A percentile compares a stretch with the other conserved stretches of the same genome.
Conservation (phyloP, 2,113 vertebrate genomes). For the Epinephelus moara region DNA sequence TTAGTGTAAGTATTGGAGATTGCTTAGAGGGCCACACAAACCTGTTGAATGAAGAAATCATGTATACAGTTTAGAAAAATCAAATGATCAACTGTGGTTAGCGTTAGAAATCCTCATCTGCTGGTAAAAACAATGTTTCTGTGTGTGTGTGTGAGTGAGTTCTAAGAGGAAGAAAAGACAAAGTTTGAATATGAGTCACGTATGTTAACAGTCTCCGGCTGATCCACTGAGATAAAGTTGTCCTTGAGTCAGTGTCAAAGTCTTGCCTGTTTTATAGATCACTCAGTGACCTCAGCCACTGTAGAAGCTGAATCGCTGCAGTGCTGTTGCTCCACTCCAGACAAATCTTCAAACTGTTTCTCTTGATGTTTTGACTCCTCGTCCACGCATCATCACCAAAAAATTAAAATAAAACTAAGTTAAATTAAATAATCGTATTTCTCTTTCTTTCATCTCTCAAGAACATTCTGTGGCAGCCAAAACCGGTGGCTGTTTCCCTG, state of each 20-base stretch:
- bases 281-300: slow-evolving; percentile 41
- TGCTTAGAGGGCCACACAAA: neutral
- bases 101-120: neutral
- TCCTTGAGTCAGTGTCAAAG: slow-evolving; percentile 72
- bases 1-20: neutral
- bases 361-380: neutral
- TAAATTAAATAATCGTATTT: slow-evolving; percentile 13
- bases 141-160: neutral
- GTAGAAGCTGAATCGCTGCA: neutral
- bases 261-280: slow-evolving; percentile 66
- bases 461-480: slow-evolving; percentile 98
- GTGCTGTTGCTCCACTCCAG: neutral
- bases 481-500: slow-evolving; percentile 96
- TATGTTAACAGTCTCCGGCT: slow-evolving; percentile 62
- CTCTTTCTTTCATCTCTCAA: slow-evolving; percentile 70
- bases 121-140: neutral
- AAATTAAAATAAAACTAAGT: neutral
- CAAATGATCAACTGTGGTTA: neutral
- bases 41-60: neutral
- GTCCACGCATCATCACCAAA: neutral
- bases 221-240: slow-evolving; percentile 71
- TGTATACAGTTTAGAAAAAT: neutral
- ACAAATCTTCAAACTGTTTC: neutral
- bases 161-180: slow-evolving; percentile 3
- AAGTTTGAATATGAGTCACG: slow-evolving; percentile 55